Conservation (phyloP, 2,797 vertebrate species). For the Oreortyx pictus region DNA sequence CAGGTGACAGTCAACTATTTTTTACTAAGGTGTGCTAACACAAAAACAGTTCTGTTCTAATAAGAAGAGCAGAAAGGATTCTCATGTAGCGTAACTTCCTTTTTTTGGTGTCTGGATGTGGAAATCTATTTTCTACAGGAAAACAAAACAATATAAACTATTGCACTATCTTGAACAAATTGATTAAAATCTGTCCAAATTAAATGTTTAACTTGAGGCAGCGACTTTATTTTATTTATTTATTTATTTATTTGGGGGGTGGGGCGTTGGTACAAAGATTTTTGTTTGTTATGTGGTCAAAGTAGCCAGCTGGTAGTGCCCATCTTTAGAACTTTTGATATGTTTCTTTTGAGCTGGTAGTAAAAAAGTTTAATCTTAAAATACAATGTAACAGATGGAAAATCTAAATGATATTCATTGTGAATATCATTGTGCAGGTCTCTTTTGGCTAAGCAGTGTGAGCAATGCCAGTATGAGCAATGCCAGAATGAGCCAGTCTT, state of each 20-base stretch:
- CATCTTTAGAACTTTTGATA: background rate
- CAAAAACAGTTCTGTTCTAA: background rate
- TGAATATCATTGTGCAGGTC: background rate
- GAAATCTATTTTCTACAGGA: background rate
- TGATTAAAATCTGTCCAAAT: background rate
- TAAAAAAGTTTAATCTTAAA: constrained; percentile 3
- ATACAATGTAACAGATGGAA: background rate
- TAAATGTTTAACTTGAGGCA: background rate
- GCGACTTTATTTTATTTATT: background rate
- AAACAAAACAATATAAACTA: background rate
- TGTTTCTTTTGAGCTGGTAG: background rate
- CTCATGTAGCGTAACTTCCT: background rate
- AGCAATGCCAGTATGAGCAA: background rate
- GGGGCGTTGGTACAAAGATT: background rate
- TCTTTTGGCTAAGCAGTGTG: background rate
- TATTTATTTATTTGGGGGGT: too few species aligned
- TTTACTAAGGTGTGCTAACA: background rate
- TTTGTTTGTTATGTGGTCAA: background rate
- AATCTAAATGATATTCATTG: background rate
- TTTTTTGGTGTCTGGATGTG: background rate
- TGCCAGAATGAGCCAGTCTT: background rate
- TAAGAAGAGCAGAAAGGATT: background rate
- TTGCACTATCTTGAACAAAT: background rate
- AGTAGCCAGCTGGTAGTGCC: background rate
- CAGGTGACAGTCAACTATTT: background rate